phyloP scores from a whole-genome alignment of 2,888 invertebrate genomes.

The Gnatocerus cornutus region DNA sequence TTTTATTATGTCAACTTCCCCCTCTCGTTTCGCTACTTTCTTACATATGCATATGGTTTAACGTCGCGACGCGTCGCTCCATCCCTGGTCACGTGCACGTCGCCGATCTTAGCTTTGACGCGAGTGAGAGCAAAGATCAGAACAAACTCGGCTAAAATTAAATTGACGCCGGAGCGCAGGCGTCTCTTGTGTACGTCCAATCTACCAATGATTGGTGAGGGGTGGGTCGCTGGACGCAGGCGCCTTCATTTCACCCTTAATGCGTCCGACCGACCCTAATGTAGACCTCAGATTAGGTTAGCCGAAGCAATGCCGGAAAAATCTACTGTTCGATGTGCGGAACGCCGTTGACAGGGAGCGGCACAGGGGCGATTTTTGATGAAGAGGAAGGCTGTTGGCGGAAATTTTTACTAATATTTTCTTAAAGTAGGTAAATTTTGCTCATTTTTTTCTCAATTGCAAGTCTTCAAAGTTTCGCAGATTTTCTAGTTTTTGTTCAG shows the following conservation, averaged over 20 bases:
- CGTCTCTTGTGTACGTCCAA: constrained; percentile 56
- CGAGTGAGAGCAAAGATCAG: constrained; percentile 54
- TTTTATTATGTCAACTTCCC: no score
- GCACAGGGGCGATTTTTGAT: constrained; percentile 18
- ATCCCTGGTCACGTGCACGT: background rate
- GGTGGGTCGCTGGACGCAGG: constrained; percentile 62
- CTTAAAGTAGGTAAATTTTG: no score
- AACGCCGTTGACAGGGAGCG: constrained; percentile 16
- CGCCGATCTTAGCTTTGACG: constrained; percentile 14
- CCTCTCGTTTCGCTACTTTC: no score
- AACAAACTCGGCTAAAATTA: constrained; percentile 57
- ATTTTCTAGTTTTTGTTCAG: no score
- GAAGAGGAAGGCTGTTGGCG: background rate
- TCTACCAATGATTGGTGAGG: constrained; percentile 61
- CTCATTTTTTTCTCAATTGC: no score
- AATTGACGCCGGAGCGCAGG: constrained; percentile 58
- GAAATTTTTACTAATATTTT: background rate
- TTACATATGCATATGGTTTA: background rate
- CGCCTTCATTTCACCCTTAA: constrained; percentile 66
- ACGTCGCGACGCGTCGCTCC: no score
- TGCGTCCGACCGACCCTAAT: constrained; percentile 68
- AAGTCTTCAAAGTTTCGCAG: no score
- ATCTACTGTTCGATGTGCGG: constrained; percentile 56
- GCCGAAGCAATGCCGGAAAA: constrained; percentile 66
- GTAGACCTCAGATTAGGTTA: constrained; percentile 68